Conservation (phyloP, 1,140 invertebrate species). For the Megalopta genalis region DNA sequence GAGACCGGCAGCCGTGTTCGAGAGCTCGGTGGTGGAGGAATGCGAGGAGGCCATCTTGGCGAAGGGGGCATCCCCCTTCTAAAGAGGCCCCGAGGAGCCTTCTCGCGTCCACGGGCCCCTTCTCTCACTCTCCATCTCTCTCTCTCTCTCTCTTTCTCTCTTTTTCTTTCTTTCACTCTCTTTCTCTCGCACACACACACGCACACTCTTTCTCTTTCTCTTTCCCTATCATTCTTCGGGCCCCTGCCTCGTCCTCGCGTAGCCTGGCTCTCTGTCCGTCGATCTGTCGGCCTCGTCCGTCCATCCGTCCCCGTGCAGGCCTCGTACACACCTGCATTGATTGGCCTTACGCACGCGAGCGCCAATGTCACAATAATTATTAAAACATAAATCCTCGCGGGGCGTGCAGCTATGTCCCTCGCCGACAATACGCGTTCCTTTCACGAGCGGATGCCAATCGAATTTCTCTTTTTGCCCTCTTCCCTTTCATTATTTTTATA, state of each 20-base stretch:
- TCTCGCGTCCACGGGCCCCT: conserved; percentile 50
- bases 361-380: conserved; percentile 75
- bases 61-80: conserved; percentile 66
- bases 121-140: conserved; percentile 15
- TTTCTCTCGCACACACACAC: too few relatives aligned
- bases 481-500: too few relatives aligned
- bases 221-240: conserved; percentile 3
- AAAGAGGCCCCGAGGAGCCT: conserved; percentile 68
- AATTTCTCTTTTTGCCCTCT: too few relatives aligned
- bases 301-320: conserved; percentile 48
- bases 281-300: conserved; percentile 62
- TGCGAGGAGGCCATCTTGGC: conserved; percentile 76
- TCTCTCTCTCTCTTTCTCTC: conserved; percentile 15
- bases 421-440: neutral
- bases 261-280: conserved; percentile 53
- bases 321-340: conserved; percentile 62
- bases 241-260: conserved; percentile 31
- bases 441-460: neutral
- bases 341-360: conserved; percentile 61
- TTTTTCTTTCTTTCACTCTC: neutral
- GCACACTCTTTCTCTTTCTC: neutral
- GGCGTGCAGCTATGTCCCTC: conserved; percentile 4
- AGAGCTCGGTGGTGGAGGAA: conserved; percentile 63
- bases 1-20: conserved; percentile 44
- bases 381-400: conserved; percentile 73